Base-by-base conservation (phyloP, 2,797 vertebrate genomes). In the Cryptoprocta ferox region DNA sequence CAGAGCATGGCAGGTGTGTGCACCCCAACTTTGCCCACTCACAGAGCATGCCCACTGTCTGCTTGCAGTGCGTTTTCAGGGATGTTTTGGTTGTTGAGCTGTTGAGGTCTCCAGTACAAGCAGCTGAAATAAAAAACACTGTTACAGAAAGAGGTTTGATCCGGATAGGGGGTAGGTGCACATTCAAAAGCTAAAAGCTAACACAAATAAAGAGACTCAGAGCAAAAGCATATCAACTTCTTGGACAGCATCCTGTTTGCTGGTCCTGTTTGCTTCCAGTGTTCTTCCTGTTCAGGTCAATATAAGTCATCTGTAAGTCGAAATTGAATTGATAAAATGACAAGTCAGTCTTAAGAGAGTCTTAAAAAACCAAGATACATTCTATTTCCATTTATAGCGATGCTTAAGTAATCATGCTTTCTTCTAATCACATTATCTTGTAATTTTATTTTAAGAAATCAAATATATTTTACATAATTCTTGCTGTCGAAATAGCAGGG, bases 391-490 rank as follows among this genome's bases (percentile, higher is more conserved):
- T 84, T 90, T 96, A 80, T 93, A 94, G 59, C 2, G 82, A 28
- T 61, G 7, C 68, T 70, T 93, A 61, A 89, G 3, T 66, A 86
- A 75, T 76, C 35, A 68, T 87, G 28, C 19, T 80, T 79, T 71
- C 45, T 71, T 61, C 7, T 66, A 83, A 95, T 95, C 70, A 97
- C 24, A 83, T 96, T 76, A 65, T 39, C n/a, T 80, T 94, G 6
- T 88, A 56, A 94, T 94, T 97, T 68, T 73, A 94, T 85, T 95
- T 93, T 56, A 66, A 85, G 85, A 73, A 87, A 71, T 96, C 59
- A 81, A 96, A 91, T 83, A 78, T 68, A 94, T 84, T 81, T 95
- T 19, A 75, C n/a, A 76, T 83, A 75, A 71, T 65, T 66, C 76
- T 96, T 87, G 32, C 45, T 92, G 28, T 93, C 84, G 80, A 80